phyloP scores from a whole-genome alignment of 1,140 invertebrate species.

The Pachypsylla venusta region DNA sequence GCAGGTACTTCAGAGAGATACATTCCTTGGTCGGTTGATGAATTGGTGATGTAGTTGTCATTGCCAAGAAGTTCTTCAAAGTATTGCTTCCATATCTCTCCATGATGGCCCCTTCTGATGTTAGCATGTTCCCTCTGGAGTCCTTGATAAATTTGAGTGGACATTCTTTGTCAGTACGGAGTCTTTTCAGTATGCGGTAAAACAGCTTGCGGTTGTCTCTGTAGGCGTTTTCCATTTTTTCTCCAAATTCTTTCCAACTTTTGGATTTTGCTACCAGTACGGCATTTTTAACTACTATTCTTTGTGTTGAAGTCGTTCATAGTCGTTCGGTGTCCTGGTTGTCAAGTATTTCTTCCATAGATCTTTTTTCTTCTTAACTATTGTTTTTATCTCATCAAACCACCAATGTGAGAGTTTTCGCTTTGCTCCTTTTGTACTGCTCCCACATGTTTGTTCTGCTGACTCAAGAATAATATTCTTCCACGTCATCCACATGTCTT shows the following conservation, averaged over 20 bases:
- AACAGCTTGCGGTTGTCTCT: conserved; percentile 11
- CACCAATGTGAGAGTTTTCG: background rate
- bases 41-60: background rate
- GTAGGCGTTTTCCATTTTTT: background rate
- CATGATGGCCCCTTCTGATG: background rate
- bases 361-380: conserved; percentile 7
- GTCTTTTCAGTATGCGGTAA: background rate
- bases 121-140: background rate
- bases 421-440: background rate
- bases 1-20: background rate
- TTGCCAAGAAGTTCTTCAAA: background rate
- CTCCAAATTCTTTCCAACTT: conserved; percentile 12
- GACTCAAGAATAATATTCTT: background rate
- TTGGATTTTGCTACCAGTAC: background rate
- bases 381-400: background rate
- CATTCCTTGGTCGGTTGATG: background rate
- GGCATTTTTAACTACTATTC: background rate
- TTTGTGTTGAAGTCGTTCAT: background rate
- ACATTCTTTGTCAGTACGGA: background rate
- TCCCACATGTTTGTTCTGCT: conserved; percentile 3
- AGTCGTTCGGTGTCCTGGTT: background rate
- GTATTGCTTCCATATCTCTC: background rate
- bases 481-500: background rate
- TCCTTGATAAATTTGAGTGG: conserved; percentile 9
- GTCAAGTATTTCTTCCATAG: conserved; percentile 4